Conservation (phyloP, 2,113 vertebrate species). For the Callionymus lyra region DNA sequence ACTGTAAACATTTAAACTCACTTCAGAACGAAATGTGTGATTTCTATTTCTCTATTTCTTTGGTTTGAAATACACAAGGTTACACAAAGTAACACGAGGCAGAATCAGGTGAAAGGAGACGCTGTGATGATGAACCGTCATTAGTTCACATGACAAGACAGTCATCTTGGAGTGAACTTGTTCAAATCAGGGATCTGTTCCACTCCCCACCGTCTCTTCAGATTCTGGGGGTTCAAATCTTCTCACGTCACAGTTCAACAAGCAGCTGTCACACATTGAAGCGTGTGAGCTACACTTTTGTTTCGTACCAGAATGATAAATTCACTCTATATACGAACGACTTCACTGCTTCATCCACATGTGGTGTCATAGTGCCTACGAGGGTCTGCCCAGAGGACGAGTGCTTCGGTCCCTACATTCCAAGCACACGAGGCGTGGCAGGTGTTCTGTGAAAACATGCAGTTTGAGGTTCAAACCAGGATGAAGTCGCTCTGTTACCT, state of each 20-base stretch:
- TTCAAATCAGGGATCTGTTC: too few relatives aligned
- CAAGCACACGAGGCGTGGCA: conserved; percentile 17
- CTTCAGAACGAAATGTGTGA: too few relatives aligned
- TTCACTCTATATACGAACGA: conserved; percentile 42
- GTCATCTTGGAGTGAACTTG: conserved; percentile 7
- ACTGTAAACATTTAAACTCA: too few relatives aligned
- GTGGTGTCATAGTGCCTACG: conserved; percentile 53
- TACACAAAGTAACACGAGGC: too few relatives aligned
- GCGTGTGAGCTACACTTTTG: conserved; percentile 51
- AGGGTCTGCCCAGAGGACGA: conserved; percentile 7
- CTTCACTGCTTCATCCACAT: conserved; percentile 34
- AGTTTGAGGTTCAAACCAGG: too few relatives aligned
- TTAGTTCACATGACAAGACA: conserved; percentile 7
- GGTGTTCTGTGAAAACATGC: too few relatives aligned
- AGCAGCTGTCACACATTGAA: conserved; percentile 45
- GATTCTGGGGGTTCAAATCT: conserved; percentile 21
- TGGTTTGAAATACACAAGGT: too few relatives aligned
- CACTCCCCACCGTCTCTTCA: background rate
- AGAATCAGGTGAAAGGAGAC: conserved; percentile 1
- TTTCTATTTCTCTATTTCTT: too few relatives aligned
- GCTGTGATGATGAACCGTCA: conserved; percentile 10
- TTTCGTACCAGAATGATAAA: conserved; percentile 52
- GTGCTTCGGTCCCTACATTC: conserved; percentile 40
- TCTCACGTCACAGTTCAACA: conserved; percentile 24
- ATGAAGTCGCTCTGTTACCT: too few relatives aligned